These are phyloP conservation scores for Drosophila parvula DNA, from an alignment of 1,140 invertebrate genomes.

Conservation along the genomic window DNA sequence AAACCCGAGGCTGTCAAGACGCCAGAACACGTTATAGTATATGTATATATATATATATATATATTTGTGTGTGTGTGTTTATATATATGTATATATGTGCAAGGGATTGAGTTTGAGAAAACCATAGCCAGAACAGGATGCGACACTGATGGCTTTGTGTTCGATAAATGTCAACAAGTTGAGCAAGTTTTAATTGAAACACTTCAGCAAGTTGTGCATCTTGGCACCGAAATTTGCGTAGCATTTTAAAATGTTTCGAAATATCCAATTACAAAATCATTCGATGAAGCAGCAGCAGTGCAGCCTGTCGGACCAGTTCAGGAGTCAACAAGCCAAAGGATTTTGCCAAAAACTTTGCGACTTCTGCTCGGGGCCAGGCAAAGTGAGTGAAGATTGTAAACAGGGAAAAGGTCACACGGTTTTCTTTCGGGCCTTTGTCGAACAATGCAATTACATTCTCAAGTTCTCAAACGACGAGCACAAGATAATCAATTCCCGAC, in stretches of 20 bases:
- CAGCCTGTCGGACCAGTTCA: conserved; percentile 59
- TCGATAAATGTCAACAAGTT: conserved; percentile 80
- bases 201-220: conserved; percentile 58
- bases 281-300: conserved; percentile 50
- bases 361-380: conserved; percentile 20
- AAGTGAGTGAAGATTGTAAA: conserved; percentile 54
- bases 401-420: conserved; percentile 69
- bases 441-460: conserved; percentile 70
- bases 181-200: conserved; percentile 79
- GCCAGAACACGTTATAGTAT: conserved; percentile 7
- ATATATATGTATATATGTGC: not conserved
- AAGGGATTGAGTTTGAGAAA: conserved; percentile 26
- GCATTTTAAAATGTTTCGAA: conserved; percentile 48
- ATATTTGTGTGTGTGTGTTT: too few relatives aligned
- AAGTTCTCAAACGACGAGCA: conserved; percentile 47
- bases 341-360: conserved; percentile 54
- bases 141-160: conserved; percentile 56
- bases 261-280: conserved; percentile 48
- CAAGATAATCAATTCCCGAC: conserved; percentile 54
- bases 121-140: conserved; percentile 29
- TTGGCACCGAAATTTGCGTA: conserved; percentile 52
- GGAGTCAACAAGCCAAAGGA: conserved; percentile 64
- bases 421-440: conserved; percentile 54
- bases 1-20: conserved; percentile 24
- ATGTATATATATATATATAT: not conserved